A percentile compares a stretch with the other conserved stretches of the same genome.
Evolutionary conservation across 1,140 invertebrate species (phyloP).

Genomic region (Drosophila mojavensis): DNA sequence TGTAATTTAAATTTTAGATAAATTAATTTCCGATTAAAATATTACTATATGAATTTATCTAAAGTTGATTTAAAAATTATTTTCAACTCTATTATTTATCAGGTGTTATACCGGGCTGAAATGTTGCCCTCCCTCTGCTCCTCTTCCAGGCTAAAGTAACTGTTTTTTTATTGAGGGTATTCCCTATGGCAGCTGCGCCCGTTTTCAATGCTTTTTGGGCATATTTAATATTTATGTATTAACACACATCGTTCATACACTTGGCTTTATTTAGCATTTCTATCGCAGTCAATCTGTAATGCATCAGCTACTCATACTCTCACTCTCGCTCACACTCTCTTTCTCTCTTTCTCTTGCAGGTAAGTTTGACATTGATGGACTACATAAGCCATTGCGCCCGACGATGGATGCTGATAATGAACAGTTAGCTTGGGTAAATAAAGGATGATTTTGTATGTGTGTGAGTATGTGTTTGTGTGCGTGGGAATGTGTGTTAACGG

Average conservation of each 20-base stretch:
- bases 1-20: no score
- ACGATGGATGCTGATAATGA: conserved; percentile 33
- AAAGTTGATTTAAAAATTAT: no score
- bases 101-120: no score
- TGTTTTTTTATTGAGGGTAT: neutral
- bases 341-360: conserved; percentile 54
- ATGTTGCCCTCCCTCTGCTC: no score
- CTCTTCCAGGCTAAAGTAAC: no score
- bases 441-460: neutral
- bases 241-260: conserved; percentile 41
- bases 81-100: no score
- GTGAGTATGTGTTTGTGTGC: neutral
- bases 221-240: conserved; percentile 49
- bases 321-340: conserved; percentile 16
- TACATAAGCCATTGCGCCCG: conserved; percentile 29
- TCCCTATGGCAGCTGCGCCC: neutral
- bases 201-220: conserved; percentile 16
- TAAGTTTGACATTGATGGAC: conserved; percentile 81
- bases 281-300: conserved; percentile 40
- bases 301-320: neutral
- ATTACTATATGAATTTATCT: no score
- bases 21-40: no score
- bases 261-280: conserved; percentile 34
- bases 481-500: conserved; percentile 1
- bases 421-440: conserved; percentile 7